Evolutionary conservation across 2,888 invertebrate genomes (phyloP), one percentile per base, ranked within the genome.

Genomic region (Drosophila subquinaria): DNA sequence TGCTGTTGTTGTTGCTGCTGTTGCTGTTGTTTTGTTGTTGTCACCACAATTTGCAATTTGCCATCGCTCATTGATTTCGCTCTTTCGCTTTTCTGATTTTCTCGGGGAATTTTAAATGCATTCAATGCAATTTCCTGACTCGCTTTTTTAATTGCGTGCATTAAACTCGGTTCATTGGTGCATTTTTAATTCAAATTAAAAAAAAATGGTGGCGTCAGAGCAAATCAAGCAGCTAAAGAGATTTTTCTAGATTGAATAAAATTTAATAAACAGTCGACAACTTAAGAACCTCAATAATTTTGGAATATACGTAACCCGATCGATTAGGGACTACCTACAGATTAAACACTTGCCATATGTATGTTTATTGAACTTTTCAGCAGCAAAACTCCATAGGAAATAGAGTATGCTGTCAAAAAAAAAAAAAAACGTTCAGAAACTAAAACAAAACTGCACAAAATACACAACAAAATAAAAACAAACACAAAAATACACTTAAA

Each of bases 121-220:
- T 77, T 83, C 67, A 45, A 45, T 57, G 87, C 84, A 88, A 86
- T 86, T 89, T 86, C 80, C 89, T 84, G 85, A 76, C 85, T 87
- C 80, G 67, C 74, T 71, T 59, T 87, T 87, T 89, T 81, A 86
- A 89, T 86, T 87, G 85, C 71, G 68, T 73, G 79, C 81, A 86
- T 86, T 86, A 75, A 83, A 73, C 81, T 81, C 85, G 71, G 67
- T 61, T 78, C 85, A 84, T 48, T 78, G 88, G 81, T 87, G 89
- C 89, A 87, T 87, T 76, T 86, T 87, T 70, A 87, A 86, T 89
- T 80, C 79, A 89, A 89, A 87, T 82, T 87, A 84, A 85, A 82
- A 85, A 81, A 43, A 60, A 10, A 17, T 62, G 52, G 33, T 36
- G 56, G 33, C 48, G 5, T 20, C 15, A 45, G 1, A 43, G 56